Conservation (phyloP, 2,888 invertebrate genomes). For the Petrolisthes cinctipes region DNA sequence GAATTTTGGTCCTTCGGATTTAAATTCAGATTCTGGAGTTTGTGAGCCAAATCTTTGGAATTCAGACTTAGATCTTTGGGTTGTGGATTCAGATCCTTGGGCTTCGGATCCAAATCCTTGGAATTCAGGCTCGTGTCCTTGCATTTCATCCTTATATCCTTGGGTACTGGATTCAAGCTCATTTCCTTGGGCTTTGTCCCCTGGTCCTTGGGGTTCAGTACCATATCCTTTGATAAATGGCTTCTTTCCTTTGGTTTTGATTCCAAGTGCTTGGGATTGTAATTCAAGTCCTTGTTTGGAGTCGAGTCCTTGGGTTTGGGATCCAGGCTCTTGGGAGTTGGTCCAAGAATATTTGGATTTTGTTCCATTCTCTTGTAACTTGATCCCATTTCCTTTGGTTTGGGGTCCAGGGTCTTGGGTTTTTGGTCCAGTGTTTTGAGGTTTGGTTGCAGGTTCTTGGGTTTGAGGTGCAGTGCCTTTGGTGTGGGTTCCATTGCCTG, state of each 20-base stretch:
- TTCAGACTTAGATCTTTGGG: slow-evolving; percentile 6
- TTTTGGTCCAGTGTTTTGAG: neutral
- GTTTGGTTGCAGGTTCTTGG: neutral
- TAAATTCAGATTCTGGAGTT: neutral
- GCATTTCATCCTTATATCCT: too few species aligned
- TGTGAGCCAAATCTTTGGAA: neutral
- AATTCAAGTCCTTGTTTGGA: neutral
- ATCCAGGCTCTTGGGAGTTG: neutral
- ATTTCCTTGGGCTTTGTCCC: too few species aligned
- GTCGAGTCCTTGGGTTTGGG: neutral
- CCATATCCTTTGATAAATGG: neutral
- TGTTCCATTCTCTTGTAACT: neutral
- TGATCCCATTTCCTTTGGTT: neutral
- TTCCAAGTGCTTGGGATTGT: neutral
- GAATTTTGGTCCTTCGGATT: neutral
- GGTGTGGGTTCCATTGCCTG: neutral
- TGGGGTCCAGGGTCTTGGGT: neutral
- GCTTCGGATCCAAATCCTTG: neutral
- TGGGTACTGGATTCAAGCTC: too few species aligned
- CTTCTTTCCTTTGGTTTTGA: neutral
- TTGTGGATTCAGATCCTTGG: neutral
- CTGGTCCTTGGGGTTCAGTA: too few species aligned
- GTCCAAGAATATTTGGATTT: neutral
- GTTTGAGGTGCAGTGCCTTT: neutral
- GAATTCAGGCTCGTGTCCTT: neutral